Evolutionary conservation across 1,140 invertebrate species (phyloP), one percentile per base, ranked within the genome.

Genomic region (Drosophila prosaltans): DNA sequence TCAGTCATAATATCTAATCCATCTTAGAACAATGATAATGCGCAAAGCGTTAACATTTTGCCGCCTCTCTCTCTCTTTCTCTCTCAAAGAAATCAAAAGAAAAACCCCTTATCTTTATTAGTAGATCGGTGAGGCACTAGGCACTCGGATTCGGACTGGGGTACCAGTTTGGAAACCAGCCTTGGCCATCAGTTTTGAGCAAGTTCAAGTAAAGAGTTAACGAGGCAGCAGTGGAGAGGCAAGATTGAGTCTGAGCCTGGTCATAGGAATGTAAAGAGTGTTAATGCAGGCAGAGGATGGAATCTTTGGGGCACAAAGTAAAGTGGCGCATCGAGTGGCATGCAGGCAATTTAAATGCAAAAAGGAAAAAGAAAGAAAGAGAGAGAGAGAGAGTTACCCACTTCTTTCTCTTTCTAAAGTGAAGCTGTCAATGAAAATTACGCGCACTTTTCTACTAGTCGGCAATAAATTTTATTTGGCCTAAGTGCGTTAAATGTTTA

Each of bases 401-500:
- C 28, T 30, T 30, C 67, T 59, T 68, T 72, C 45, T 21, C 45
- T 48, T 7, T 36, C 32, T 30, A 51, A 51, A 89, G 80, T 89
- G 74, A 88, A 84, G 84, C 84, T 88, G 83, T 88, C 84, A 88
- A 88, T 89, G 82, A 78, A 88, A 85, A 88, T 89, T 88, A 89
- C 83, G 77, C 77, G 69, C 73, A 58, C 58, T 65, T 78, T 72
- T 72, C 55, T 54, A 59, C 10, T 11, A 28, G 21, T 26, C 24
- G 45, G 65, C 68, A 45, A 88, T 78, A 78, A 89, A 88, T 88
- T 88, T 74, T 78, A 16, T 16, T 80, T 51, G 70, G 39, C 78
- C 72, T 88, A 70, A 77, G 63, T 79, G 83, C 76, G 80, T 79
- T 88, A 84, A 88, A 89, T 88, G 80, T 77, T 88, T 83, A 80